phyloP scores from a whole-genome alignment of 2,797 vertebrate species.

The Mionectes olivaceus region DNA sequence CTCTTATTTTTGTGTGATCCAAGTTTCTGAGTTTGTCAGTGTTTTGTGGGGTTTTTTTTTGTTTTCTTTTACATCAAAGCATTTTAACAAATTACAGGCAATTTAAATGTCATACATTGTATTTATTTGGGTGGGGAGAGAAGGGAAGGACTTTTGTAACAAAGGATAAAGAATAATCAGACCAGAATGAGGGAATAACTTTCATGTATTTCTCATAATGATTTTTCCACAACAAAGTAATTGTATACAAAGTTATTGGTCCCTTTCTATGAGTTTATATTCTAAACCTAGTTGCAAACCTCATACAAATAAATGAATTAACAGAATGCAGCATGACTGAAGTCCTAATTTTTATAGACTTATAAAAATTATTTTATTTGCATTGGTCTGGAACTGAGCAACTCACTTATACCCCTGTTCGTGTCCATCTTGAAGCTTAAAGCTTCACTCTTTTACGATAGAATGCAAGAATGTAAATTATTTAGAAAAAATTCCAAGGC shows the following conservation, averaged over 20 bases:
- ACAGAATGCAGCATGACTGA: neutral
- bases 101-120: accelerated
- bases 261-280: neutral
- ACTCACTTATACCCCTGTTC: neutral
- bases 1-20: neutral
- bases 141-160: neutral
- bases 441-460: accelerated
- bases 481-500: accelerated
- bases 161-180: neutral
- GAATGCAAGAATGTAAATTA: neutral
- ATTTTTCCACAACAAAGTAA: neutral
- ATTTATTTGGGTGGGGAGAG: neutral
- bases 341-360: neutral
- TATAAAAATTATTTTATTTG: neutral
- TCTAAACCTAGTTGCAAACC: neutral
- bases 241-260: accelerated
- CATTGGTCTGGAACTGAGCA: neutral
- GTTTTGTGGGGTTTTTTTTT: neutral
- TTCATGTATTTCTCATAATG: neutral
- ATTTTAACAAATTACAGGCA: neutral
- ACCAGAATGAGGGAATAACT: neutral
- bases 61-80: neutral
- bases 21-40: accelerated
- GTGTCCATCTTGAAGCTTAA: neutral
- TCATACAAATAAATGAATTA: neutral